Evolutionary conservation across 2,797 vertebrate species (phyloP).

Genomic region (Erethizon dorsatum): DNA sequence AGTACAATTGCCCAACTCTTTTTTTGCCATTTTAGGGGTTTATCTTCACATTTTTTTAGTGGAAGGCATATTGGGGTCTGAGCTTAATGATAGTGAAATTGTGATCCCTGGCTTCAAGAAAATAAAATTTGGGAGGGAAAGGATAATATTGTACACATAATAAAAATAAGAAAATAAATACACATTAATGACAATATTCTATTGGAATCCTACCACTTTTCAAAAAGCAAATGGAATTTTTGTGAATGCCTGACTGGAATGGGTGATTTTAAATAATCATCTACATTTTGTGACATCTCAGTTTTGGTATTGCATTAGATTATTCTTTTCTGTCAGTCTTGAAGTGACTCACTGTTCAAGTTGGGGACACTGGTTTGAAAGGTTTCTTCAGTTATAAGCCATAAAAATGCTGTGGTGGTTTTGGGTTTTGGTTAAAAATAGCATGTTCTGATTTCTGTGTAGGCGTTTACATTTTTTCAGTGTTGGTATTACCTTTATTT

Average conservation of each 20-base stretch:
- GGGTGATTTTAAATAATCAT: conserved; percentile 36
- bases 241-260: conserved; percentile 28
- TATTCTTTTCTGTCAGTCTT: conserved; percentile 77
- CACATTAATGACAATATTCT: neutral
- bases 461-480: conserved; percentile 80
- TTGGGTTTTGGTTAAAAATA: conserved; percentile 84
- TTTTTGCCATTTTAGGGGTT: neutral
- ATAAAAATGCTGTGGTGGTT: conserved; percentile 83
- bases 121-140: conserved; percentile 7
- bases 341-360: conserved; percentile 75
- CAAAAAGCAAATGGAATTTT: conserved; percentile 52
- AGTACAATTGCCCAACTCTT: neutral
- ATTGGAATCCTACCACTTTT: conserved; percentile 5
- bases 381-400: conserved; percentile 78
- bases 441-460: conserved; percentile 79
- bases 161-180: conserved; percentile 56
- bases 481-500: conserved; percentile 82
- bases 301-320: conserved; percentile 63
- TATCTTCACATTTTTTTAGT: neutral
- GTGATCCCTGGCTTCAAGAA: neutral
- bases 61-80: neutral
- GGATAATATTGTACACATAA: neutral
- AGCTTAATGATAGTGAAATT: conserved; percentile 52
- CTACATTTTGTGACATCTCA: conserved; percentile 43
- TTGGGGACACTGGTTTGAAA: conserved; percentile 77